Evolutionary conservation across 2,888 invertebrate genomes (phyloP).

Genomic region (Oscheius myriophilus): DNA sequence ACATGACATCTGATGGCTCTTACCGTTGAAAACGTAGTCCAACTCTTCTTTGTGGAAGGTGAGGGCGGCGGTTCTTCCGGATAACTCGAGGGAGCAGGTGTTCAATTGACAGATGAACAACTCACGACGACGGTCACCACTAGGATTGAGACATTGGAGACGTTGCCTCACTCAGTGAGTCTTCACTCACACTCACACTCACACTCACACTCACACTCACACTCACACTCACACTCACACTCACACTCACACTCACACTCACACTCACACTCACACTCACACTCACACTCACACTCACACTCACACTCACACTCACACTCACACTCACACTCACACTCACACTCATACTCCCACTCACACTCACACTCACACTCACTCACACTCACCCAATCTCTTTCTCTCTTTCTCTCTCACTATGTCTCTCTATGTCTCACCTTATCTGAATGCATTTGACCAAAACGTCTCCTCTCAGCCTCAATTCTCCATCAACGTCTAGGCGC

Average conservation of each 20-base stretch:
- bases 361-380: background rate
- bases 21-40: slow-evolving; percentile 77
- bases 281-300: too few relatives aligned
- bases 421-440: slow-evolving; percentile 24
- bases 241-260: too few relatives aligned
- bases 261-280: too few relatives aligned
- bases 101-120: slow-evolving; percentile 91
- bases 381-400: background rate
- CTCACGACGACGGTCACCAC: slow-evolving; percentile 16
- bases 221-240: too few relatives aligned
- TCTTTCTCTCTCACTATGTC: background rate
- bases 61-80: slow-evolving; percentile 76
- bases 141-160: background rate
- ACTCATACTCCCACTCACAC: background rate
- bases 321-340: too few relatives aligned
- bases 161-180: too few relatives aligned
- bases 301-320: too few relatives aligned
- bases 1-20: background rate
- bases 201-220: too few relatives aligned
- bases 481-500: slow-evolving; percentile 49
- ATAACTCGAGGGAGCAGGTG: slow-evolving; percentile 83
- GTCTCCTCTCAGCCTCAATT: slow-evolving; percentile 84
- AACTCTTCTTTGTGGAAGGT: slow-evolving; percentile 87
- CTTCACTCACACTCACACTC: too few relatives aligned
- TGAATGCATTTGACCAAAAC: slow-evolving; percentile 83